Conservation (phyloP, 1,140 invertebrate species). For the Caerostris extrusa region DNA sequence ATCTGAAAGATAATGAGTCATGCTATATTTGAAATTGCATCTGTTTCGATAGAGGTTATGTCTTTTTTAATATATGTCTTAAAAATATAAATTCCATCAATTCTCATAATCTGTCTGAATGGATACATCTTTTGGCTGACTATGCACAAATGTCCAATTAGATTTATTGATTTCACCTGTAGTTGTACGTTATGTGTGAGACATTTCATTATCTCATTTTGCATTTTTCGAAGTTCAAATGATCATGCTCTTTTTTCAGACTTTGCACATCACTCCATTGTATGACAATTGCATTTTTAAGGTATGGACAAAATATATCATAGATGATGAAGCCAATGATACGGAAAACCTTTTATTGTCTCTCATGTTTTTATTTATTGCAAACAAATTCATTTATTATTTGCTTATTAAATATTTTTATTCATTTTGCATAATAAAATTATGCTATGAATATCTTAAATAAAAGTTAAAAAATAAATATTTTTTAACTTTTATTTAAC, state of each 20-base stretch:
- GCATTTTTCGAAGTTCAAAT: conserved; percentile 47
- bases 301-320: not conserved
- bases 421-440: not conserved
- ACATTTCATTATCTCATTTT: conserved; percentile 10
- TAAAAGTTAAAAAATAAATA: not conserved
- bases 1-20: not conserved
- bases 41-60: not conserved
- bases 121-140: conserved; percentile 8
- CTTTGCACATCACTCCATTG: not conserved
- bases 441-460: not conserved
- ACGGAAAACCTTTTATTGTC: not conserved
- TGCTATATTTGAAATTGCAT: not conserved
- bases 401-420: not conserved
- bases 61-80: not conserved
- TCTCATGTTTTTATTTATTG: not conserved
- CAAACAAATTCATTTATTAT: not conserved
- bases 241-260: not conserved
- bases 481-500: not conserved
- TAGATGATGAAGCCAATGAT: not conserved
- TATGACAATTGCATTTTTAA: not conserved
- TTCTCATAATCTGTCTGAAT: not conserved
- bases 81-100: conserved; percentile 12
- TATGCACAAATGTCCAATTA: conserved; percentile 11
- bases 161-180: conserved; percentile 59
- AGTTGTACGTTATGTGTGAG: not conserved